Conservation (phyloP, 2,113 vertebrate genomes). For the Micronycteris hirsuta region DNA sequence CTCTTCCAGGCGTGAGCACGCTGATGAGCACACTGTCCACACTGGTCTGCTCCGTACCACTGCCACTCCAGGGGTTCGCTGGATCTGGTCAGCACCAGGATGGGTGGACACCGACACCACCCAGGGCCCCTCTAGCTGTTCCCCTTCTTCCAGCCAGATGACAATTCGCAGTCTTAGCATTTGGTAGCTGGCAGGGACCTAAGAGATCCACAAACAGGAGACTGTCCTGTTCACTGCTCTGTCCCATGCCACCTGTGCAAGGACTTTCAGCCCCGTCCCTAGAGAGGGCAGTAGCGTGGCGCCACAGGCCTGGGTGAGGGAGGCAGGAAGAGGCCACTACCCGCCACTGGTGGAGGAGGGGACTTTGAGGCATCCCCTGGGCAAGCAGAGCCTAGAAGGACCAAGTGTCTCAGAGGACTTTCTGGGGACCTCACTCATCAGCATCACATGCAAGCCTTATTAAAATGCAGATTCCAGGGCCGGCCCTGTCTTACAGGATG, state of each 20-base stretch:
- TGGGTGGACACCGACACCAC: accelerated
- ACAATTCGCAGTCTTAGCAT: not conserved
- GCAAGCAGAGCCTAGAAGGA: not conserved
- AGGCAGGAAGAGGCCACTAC: not conserved
- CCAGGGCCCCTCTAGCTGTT: not conserved
- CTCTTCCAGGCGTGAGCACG: not conserved
- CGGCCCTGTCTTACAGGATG: not conserved
- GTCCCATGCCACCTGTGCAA: too few relatives aligned
- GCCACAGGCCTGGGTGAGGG: not conserved
- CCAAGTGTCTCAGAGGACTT: not conserved
- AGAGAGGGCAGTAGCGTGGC: not conserved
- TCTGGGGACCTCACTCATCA: not conserved
- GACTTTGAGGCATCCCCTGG: not conserved
- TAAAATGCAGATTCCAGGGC: not conserved
- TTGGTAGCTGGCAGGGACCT: not conserved
- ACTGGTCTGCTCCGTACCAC: accelerated
- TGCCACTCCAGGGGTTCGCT: too few relatives aligned
- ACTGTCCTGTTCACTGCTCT: accelerated
- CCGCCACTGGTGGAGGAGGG: not conserved
- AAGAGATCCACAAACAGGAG: not conserved
- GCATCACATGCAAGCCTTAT: not conserved
- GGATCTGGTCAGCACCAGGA: not conserved
- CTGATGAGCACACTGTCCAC: too few relatives aligned
- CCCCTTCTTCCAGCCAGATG: not conserved
- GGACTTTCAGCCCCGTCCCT: not conserved